Conservation (phyloP, 53 echinoderm and acorn worm species). For the Mesocentrotus franciscanus region DNA sequence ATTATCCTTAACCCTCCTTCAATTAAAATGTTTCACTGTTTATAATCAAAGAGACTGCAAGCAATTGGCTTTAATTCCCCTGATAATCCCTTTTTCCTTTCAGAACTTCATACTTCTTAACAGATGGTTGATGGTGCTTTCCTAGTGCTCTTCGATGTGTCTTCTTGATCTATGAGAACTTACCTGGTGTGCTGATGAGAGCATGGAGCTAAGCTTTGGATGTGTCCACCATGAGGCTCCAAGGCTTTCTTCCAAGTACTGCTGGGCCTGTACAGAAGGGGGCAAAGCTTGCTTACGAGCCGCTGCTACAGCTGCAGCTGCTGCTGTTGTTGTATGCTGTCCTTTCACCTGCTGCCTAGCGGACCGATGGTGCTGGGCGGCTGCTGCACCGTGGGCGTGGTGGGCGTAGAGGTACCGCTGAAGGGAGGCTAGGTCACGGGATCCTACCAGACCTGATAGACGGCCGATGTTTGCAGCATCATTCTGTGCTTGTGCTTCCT, state of each 20-base stretch:
- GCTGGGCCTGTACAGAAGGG: constrained; percentile 85
- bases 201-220: constrained; percentile 77
- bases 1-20: too few species aligned
- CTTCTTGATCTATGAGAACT: constrained; percentile 25
- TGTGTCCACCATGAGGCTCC: constrained; percentile 82
- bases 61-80: too few species aligned
- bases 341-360: constrained; percentile 69
- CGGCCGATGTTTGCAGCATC: constrained; percentile 80
- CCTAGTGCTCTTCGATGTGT: not conserved
- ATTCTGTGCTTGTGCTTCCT: constrained; percentile 78
- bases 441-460: constrained; percentile 84
- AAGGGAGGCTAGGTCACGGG: constrained; percentile 87
- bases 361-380: constrained; percentile 70
- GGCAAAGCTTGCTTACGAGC: constrained; percentile 49
- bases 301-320: constrained; percentile 48
- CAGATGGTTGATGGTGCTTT: not conserved
- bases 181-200: constrained; percentile 77
- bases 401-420: constrained; percentile 93
- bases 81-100: not conserved
- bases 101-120: not conserved
- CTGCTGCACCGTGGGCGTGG: constrained; percentile 72
- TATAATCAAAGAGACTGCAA: too few species aligned
- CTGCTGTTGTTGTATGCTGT: constrained; percentile 40
- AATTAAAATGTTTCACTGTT: too few species aligned
- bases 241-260: constrained; percentile 90